These are phyloP conservation scores for Dryomyza anilis DNA, from an alignment of 2,888 invertebrate species.

Conservation along the genomic window DNA sequence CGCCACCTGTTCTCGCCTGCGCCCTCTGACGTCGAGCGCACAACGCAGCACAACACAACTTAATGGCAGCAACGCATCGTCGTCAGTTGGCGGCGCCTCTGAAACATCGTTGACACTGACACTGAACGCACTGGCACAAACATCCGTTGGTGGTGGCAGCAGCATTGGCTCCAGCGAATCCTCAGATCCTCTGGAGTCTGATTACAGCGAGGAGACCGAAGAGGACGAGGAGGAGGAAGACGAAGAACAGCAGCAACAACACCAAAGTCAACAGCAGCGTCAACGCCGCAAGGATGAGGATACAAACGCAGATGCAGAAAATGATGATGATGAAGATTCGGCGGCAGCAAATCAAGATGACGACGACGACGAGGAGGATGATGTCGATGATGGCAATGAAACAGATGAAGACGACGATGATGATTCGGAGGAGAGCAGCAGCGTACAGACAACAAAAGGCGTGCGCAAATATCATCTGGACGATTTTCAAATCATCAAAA, in stretches of 20 bases:
- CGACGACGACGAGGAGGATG: constrained; percentile 41
- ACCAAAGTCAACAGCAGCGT: constrained; percentile 15
- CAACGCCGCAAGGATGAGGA: constrained; percentile 29
- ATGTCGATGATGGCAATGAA: constrained; percentile 52
- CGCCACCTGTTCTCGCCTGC: constrained; percentile 55
- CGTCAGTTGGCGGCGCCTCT: constrained; percentile 36
- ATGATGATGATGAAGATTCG: constrained; percentile 34
- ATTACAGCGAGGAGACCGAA: constrained; percentile 55
- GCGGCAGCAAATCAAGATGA: constrained; percentile 36
- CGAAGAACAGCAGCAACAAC: neutral
- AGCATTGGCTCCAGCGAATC: constrained; percentile 55
- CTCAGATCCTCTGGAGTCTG: constrained; percentile 59
- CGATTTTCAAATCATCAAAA: constrained; percentile 84
- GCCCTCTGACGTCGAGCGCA: constrained; percentile 39
- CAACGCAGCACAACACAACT: neutral
- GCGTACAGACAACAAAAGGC: constrained; percentile 54
- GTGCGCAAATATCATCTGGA: constrained; percentile 72
- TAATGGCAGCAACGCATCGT: constrained; percentile 35
- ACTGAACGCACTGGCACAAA: constrained; percentile 32
- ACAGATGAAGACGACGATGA: constrained; percentile 54
- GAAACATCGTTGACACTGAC: constrained; percentile 53
- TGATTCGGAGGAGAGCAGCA: constrained; percentile 60
- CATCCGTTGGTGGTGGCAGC: constrained; percentile 31
- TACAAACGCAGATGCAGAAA: constrained; percentile 35
- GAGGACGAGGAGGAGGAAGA: constrained; percentile 39